These are phyloP conservation scores for Lumbricus terrestris DNA, from an alignment of 2,888 invertebrate species.

Conservation along the genomic window DNA sequence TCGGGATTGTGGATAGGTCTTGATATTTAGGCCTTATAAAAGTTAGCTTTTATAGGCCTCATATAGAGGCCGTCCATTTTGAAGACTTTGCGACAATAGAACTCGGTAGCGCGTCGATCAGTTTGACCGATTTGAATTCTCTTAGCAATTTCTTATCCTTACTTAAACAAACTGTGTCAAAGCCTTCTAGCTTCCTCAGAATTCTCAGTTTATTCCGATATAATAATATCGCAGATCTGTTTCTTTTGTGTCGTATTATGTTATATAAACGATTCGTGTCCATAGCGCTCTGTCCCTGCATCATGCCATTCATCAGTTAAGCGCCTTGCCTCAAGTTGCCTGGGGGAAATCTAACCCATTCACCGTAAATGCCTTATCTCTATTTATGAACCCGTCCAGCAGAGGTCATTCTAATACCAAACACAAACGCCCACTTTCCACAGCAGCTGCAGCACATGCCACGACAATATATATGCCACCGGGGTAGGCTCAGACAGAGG, in stretches of 20 bases:
- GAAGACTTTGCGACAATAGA: too few relatives aligned
- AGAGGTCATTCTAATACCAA: neutral
- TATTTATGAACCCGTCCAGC: neutral
- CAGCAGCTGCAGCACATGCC: neutral
- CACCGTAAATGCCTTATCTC: neutral
- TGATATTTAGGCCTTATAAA: neutral
- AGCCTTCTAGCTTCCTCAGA: neutral
- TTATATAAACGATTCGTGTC: neutral
- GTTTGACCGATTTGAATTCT: too few relatives aligned
- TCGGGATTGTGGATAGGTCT: too few relatives aligned
- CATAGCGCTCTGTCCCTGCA: neutral
- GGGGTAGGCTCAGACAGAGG: neutral
- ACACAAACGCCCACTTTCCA: neutral
- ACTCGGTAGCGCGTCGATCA: too few relatives aligned
- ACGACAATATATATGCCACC: neutral
- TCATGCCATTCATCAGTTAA: neutral
- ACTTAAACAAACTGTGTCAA: too few relatives aligned
- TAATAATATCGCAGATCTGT: neutral
- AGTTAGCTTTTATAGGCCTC: too few relatives aligned
- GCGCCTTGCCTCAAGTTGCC: neutral
- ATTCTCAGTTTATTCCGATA: neutral
- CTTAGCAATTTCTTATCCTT: too few relatives aligned
- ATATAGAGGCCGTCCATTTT: too few relatives aligned
- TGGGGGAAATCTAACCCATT: neutral
- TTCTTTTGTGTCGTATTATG: neutral